These are phyloP conservation scores for Burhinus oedicnemus DNA, from an alignment of 2,113 vertebrate genomes.

Conservation along the genomic window DNA sequence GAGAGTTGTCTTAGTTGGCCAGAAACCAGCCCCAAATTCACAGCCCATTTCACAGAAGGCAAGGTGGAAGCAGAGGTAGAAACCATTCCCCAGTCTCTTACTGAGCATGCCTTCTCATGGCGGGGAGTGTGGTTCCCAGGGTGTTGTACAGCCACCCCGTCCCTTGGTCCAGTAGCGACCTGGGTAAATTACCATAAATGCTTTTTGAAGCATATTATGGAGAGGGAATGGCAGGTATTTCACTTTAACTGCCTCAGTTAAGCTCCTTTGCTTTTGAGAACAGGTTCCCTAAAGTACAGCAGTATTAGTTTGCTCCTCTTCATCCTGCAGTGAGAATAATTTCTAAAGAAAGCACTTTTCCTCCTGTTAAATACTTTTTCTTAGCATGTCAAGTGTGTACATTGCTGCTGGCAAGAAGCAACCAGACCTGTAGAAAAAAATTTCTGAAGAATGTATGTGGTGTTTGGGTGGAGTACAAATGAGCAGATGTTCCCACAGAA, in stretches of 20 bases:
- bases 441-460: slow-evolving; percentile 64
- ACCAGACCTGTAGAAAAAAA: slow-evolving; percentile 49
- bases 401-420: slow-evolving; percentile 66
- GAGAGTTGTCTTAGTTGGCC: background rate
- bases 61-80: background rate
- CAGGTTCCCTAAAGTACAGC: background rate
- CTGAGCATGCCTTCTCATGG: background rate
- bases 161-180: background rate
- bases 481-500: slow-evolving; percentile 71
- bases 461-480: slow-evolving; percentile 45
- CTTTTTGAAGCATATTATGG: background rate
- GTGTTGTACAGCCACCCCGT: background rate
- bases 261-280: background rate
- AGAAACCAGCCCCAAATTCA: background rate
- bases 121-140: background rate
- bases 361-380: slow-evolving; percentile 3
- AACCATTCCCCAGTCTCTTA: background rate
- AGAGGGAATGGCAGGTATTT: background rate
- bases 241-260: background rate
- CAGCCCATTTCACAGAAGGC: background rate
- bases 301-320: background rate
- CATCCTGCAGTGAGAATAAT: background rate
- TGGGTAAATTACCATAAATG: background rate
- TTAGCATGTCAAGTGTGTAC: background rate
- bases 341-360: background rate